phyloP scores from a whole-genome alignment of 2,113 vertebrate genomes.

The Trochalopteron elliotii region DNA sequence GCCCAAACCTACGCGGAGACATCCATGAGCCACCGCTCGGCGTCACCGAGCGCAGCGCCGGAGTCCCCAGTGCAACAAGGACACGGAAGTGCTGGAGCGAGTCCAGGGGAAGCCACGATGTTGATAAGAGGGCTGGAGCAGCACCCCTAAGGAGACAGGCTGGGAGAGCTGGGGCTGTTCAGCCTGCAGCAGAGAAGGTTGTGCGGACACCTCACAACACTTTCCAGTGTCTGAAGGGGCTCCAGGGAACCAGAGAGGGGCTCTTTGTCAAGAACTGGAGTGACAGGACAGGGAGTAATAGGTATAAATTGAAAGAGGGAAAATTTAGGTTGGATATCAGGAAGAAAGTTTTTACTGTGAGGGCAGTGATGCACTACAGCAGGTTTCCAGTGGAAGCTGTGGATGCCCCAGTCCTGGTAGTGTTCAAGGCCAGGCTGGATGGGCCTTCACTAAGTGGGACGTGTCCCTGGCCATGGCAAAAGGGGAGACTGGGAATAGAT shows the following conservation, averaged over 20 bases:
- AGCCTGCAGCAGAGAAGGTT: neutral
- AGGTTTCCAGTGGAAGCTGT: neutral
- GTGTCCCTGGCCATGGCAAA: neutral
- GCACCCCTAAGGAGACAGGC: neutral
- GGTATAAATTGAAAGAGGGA: neutral
- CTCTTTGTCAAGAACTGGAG: neutral
- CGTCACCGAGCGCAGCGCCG: fast-evolving
- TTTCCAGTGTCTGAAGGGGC: neutral
- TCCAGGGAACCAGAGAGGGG: neutral
- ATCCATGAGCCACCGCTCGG: neutral
- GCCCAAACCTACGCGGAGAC: fast-evolving
- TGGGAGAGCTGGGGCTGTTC: neutral
- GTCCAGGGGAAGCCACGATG: neutral
- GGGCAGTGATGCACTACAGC: neutral
- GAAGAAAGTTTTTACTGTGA: neutral
- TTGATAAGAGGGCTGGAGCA: neutral
- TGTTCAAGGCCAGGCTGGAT: neutral
- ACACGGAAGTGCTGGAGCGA: neutral
- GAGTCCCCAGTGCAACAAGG: fast-evolving
- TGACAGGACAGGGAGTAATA: neutral
- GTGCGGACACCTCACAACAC: neutral
- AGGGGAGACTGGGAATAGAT: neutral
- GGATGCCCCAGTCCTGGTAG: neutral
- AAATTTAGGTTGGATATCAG: neutral
- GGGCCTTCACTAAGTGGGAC: neutral